Conservation (phyloP, 2,113 vertebrate species). For the Siniperca knerii region DNA sequence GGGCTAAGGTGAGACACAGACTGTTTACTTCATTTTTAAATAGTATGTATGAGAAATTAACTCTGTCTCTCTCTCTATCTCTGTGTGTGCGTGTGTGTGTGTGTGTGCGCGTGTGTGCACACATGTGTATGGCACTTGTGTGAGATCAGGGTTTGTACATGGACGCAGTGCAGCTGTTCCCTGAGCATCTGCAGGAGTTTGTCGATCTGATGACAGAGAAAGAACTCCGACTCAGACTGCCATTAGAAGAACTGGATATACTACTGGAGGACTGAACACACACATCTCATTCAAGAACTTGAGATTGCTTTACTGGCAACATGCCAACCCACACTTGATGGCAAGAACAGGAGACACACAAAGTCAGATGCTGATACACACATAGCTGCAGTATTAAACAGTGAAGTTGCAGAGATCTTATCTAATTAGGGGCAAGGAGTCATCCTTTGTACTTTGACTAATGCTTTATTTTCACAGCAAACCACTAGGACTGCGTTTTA, state of each 20-base stretch:
- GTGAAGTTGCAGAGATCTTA: constrained; percentile 9
- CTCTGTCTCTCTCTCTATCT: background rate
- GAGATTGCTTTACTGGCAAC: constrained; percentile 1
- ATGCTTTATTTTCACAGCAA: constrained; percentile 17
- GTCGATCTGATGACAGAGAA: constrained; percentile 94
- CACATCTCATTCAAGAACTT: constrained; percentile 10
- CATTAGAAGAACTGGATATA: constrained; percentile 93
- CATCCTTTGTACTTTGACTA: constrained; percentile 10
- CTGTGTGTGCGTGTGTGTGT: background rate
- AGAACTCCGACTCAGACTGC: constrained; percentile 90
- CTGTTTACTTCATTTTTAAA: background rate
- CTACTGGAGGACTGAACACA: constrained; percentile 89
- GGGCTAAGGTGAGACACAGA: constrained; percentile 91
- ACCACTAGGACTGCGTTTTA: background rate
- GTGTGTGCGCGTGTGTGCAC: background rate
- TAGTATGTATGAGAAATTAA: background rate
- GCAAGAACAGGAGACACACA: constrained; percentile 5
- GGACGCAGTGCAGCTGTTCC: constrained; percentile 91
- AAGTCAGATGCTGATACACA: background rate
- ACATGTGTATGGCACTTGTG: background rate
- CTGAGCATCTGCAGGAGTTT: constrained; percentile 88
- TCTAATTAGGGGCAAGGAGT: background rate
- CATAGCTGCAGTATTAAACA: constrained; percentile 11
- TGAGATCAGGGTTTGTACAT: constrained; percentile 88
- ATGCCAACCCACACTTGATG: constrained; percentile 7